A percentile compares a stretch with the other conserved stretches of the same genome.
phyloP scores from a whole-genome alignment of 2,888 invertebrate species.

The Lepidochrysops patricia region DNA sequence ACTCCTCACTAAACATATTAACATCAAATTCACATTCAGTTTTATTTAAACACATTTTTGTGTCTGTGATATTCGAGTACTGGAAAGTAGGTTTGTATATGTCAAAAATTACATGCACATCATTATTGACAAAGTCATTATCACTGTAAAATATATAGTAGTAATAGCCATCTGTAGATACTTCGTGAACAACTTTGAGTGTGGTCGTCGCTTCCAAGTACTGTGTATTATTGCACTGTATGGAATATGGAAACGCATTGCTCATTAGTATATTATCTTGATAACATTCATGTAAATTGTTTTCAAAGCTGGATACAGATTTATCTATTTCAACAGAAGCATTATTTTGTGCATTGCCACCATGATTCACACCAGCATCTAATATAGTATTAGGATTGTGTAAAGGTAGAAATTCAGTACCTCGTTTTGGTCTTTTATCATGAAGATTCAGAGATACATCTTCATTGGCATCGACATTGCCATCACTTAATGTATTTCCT shows the following conservation, averaged over 20 bases:
- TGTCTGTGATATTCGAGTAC: conserved; percentile 79
- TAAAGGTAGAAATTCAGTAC: conserved; percentile 41
- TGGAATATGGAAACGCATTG: conserved; percentile 80
- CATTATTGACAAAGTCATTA: conserved; percentile 85
- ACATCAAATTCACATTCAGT: conserved; percentile 85
- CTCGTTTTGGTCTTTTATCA: conserved; percentile 34
- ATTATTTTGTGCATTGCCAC: conserved; percentile 80
- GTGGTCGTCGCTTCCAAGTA: conserved; percentile 81
- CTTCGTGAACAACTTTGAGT: conserved; percentile 79
- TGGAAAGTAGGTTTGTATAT: conserved; percentile 89
- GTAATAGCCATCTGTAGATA: conserved; percentile 86
- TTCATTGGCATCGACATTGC: conserved; percentile 12
- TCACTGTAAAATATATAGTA: conserved; percentile 93
- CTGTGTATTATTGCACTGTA: conserved; percentile 79
- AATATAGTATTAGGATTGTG: conserved; percentile 73
- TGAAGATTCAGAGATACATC: conserved; percentile 19
- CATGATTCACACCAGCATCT: conserved; percentile 84
- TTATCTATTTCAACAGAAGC: conserved; percentile 73
- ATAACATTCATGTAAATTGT: conserved; percentile 82
- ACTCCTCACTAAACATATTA: conserved; percentile 81
- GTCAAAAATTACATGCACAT: conserved; percentile 88
- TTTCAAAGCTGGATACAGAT: conserved; percentile 89
- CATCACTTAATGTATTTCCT: conserved; percentile 9
- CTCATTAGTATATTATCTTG: conserved; percentile 83
- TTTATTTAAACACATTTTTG: conserved; percentile 82